phyloP scores from a whole-genome alignment of 2,888 invertebrate species.

The Clunio marinus region DNA sequence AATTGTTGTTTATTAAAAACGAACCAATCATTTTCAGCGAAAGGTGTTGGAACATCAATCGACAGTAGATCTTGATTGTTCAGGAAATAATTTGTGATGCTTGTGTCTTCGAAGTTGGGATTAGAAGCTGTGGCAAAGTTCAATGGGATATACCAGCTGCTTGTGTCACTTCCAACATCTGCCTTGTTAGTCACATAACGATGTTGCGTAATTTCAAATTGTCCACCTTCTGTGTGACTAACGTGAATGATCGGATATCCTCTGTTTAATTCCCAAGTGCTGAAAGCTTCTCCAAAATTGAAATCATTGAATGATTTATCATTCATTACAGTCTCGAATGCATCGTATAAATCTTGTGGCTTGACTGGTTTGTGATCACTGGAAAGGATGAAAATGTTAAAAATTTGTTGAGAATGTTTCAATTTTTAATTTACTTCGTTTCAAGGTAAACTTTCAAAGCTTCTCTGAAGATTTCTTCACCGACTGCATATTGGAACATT shows the following conservation, averaged over 20 bases:
- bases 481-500: slow-evolving; percentile 18
- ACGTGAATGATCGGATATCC: slow-evolving; percentile 70
- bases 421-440: background rate
- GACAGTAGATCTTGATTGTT: background rate
- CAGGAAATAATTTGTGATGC: background rate
- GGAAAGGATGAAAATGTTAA: background rate
- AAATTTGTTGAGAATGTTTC: background rate
- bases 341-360: slow-evolving; percentile 1
- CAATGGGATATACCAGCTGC: slow-evolving; percentile 34
- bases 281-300: slow-evolving; percentile 15
- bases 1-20: slow-evolving; percentile 36
- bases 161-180: background rate
- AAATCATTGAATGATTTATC: background rate
- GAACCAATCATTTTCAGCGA: slow-evolving; percentile 16
- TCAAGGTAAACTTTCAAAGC: background rate
- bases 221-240: slow-evolving; percentile 50
- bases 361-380: slow-evolving; percentile 3
- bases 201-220: background rate
- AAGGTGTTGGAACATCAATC: background rate
- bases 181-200: background rate
- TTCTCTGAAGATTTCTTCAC: slow-evolving; percentile 15
- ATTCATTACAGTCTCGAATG: slow-evolving; percentile 3
- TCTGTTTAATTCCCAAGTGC: slow-evolving; percentile 64
- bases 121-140: background rate
- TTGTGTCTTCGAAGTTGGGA: slow-evolving; percentile 14